These are phyloP conservation scores for Nomada goodeniana DNA, from an alignment of 2,888 invertebrate species.

Conservation along the genomic window DNA sequence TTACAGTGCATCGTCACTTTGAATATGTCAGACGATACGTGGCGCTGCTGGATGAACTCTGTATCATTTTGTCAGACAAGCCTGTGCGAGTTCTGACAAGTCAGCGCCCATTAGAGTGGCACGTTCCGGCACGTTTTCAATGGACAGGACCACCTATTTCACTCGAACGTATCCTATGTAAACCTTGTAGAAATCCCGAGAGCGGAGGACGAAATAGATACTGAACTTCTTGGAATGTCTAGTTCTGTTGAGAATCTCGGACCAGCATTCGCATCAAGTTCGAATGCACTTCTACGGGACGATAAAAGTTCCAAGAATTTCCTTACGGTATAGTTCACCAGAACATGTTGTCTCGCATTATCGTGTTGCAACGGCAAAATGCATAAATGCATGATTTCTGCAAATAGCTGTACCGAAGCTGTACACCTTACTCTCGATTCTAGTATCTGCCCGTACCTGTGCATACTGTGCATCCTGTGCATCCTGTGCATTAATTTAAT, in stretches of 20 bases:
- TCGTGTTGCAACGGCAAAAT: constrained; percentile 28
- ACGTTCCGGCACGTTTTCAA: constrained; percentile 6
- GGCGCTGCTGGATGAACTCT: constrained; percentile 38
- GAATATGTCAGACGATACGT: constrained; percentile 40
- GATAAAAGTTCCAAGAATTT: not conserved
- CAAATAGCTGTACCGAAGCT: too few relatives aligned
- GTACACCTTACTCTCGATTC: constrained; percentile 35
- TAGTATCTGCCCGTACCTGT: constrained; percentile 9
- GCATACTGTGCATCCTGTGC: too few relatives aligned
- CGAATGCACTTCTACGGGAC: not conserved
- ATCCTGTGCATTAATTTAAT: constrained; percentile 40
- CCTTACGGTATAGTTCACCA: not conserved
- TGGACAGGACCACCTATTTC: not conserved
- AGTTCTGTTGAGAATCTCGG: too few relatives aligned
- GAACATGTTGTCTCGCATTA: constrained; percentile 14
- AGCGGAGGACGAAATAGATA: too few relatives aligned
- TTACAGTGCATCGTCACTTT: constrained; percentile 62
- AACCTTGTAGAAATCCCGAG: not conserved
- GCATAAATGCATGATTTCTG: constrained; percentile 38
- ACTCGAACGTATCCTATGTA: not conserved
- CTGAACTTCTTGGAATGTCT: not conserved
- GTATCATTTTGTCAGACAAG: constrained; percentile 51
- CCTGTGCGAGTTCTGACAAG: constrained; percentile 52
- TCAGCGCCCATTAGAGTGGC: constrained; percentile 20
- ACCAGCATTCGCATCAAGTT: not conserved